These are phyloP conservation scores for Drosophila anceps DNA, from an alignment of 2,888 invertebrate genomes.

Conservation along the genomic window DNA sequence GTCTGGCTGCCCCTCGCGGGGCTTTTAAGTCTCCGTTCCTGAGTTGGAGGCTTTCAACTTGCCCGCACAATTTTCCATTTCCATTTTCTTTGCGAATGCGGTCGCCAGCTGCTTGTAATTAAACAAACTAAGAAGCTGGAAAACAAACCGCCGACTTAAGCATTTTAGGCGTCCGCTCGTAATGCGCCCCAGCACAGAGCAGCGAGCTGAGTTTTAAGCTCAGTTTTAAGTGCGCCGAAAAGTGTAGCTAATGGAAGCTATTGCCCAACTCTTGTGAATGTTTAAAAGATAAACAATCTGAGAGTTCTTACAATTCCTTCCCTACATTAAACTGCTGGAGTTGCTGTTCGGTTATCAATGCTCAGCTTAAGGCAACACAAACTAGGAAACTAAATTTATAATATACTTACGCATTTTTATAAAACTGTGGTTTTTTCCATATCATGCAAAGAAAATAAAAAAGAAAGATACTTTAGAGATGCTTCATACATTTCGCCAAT, in stretches of 20 bases:
- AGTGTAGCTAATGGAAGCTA: constrained; percentile 42
- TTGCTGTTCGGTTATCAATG: not conserved
- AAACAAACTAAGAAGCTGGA: constrained; percentile 48
- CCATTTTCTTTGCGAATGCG: constrained; percentile 79
- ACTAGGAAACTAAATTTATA: no score
- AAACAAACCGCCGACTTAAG: constrained; percentile 22
- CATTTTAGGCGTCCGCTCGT: constrained; percentile 21
- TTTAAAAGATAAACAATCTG: not conserved
- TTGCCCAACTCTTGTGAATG: constrained; percentile 10
- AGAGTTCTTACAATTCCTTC: not conserved
- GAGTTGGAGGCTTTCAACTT: constrained; percentile 49
- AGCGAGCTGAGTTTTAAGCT: not conserved
- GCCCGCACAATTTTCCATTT: constrained; percentile 76
- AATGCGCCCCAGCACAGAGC: constrained; percentile 1
- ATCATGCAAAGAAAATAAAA: no score
- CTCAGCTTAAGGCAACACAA: no score
- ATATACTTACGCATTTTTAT: no score
- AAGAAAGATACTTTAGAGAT: no score
- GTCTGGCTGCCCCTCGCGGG: constrained; percentile 28
- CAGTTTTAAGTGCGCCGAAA: constrained; percentile 9
- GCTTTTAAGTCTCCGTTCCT: constrained; percentile 42
- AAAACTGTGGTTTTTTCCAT: no score
- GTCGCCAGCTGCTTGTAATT: constrained; percentile 63
- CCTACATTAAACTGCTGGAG: not conserved
- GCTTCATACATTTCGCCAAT: no score